Evolutionary conservation across 1,140 invertebrate species (phyloP), one percentile per base, ranked within the genome.

Genomic region (Drosophila tristis): DNA sequence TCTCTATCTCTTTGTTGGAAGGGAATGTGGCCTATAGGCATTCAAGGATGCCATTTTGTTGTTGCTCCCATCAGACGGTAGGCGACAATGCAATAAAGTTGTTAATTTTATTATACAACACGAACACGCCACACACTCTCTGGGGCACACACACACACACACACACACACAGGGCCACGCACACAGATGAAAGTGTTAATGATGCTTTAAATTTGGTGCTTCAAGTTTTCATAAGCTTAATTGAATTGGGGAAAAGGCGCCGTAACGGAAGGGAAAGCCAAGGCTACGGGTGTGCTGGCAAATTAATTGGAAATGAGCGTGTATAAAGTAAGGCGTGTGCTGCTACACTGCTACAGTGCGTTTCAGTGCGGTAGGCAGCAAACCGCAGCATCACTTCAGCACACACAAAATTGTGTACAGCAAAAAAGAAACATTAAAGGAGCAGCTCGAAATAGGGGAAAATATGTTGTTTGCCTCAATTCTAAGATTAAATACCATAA

Each of bases 191-290:
- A 80, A 80, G 78, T 80, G 78, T 80, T 80, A 80, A 80, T 80
- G 78, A 81, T 72, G 78, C 73, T 81, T 80, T 80, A 80, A 76
- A 80, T 80, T 80, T 80, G 66, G 66, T 63, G 78, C 73, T 76
- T 80, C 71, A 80, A 80, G 78, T 80, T 80, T 72, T 77, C 67
- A 73, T 80, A 73, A 81, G 78, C 78, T 80, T 80, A 80, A 80
- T 80, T 80, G 78, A 80, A 80, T 80, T 80, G 68, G 48, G 48
- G 42, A 43, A 49, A 42, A 23, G n/a, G 15, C 16, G 47, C 13
- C 25, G 20, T 8, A 5, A n/a, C n/a, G 51, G 11, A 20, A 31
- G 23, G 16, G 39, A 47, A 8, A 15, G 9, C 20, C 11, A 26
- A 39, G 50, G 6, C 11, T 23, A 50, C 11, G 35, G 39, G 29